Base-by-base conservation (phyloP, 2,113 vertebrate species). In the Tympanuchus pallidicinctus region DNA sequence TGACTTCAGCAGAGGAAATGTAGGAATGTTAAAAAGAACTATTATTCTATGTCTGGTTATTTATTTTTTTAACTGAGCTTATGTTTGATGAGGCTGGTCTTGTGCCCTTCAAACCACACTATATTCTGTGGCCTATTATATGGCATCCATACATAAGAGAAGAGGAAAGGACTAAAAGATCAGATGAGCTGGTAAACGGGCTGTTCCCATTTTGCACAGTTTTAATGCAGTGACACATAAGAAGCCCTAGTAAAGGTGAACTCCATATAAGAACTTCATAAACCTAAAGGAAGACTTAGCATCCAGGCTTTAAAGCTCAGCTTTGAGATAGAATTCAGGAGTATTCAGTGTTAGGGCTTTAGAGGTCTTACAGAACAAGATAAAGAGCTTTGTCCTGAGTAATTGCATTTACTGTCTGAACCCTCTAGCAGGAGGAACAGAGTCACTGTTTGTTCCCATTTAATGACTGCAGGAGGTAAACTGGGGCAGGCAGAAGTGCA, bases 401-500 rank as follows among this genome's bases (percentile, higher is more conserved):
- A 63, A 73, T 56, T 76, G 27, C 28, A 56, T 72, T 66, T 66
- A 17, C 13, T 56, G 34, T 43, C 47, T 43, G 40, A 92, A 78
- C 60, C 18, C 21, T 84, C 10, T 63, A 69, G 43, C 54, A 64
- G 42, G 22, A 38, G 22, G 63, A 74, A 27, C 36, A 16, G 73
- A 45, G 50, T 60, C 16, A 24, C 45, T 89, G 34, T 38, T 83
- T 83, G 43, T 52, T 40, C 80, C 27, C 48, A 0, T 73, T 45
- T 65, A 80, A 56, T 70, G 60, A 50, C 59, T 77, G 77, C 11
- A 38, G 38, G 34, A 76, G 56, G 13, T 28, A 52, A 32, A 30
- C 11, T 71, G n/a, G 13, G 78, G 11, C 25, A 74, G 38, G 14
- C 0, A 0, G 50, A 34, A 71, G 38, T n/a, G 8, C 42, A 36